A percentile compares a stretch with the other conserved stretches of the same genome.
Conservation (phyloP, 2,888 invertebrate species). For the Ormyrus rosae region DNA sequence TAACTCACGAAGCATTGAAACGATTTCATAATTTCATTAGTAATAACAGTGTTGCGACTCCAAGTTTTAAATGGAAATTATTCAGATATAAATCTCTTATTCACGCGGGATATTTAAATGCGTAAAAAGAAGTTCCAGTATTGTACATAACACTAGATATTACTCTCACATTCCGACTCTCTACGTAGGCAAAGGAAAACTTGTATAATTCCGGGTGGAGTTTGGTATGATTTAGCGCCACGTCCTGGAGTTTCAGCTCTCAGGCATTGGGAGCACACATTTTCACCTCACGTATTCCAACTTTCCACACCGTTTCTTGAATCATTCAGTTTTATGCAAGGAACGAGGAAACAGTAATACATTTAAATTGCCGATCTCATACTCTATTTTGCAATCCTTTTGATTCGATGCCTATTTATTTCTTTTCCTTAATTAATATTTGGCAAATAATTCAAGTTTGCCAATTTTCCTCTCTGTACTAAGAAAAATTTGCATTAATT, state of each 20-base stretch:
- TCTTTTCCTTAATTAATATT: not conserved
- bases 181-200: not conserved
- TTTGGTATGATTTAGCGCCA: conserved; percentile 29
- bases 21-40: too few species aligned
- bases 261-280: not conserved
- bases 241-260: conserved; percentile 9
- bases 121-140: too few species aligned
- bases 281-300: conserved; percentile 9
- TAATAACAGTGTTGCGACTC: too few species aligned
- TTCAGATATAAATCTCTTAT: too few species aligned
- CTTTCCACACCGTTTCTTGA: conserved; percentile 8
- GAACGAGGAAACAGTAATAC: not conserved
- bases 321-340: conserved; percentile 1
- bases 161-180: conserved; percentile 5
- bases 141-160: not conserved
- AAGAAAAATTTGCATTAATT: not conserved
- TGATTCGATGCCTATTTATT: too few species aligned
- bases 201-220: conserved; percentile 1
- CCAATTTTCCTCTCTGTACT: not conserved
- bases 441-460: too few species aligned
- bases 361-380: too few species aligned
- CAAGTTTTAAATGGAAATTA: too few species aligned
- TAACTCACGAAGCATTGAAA: too few species aligned
- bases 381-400: too few species aligned
- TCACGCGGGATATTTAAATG: too few species aligned